Evolutionary conservation across 2,888 invertebrate species (phyloP), one percentile per base, ranked within the genome.

Genomic region (Ametastegia equiseti): DNA sequence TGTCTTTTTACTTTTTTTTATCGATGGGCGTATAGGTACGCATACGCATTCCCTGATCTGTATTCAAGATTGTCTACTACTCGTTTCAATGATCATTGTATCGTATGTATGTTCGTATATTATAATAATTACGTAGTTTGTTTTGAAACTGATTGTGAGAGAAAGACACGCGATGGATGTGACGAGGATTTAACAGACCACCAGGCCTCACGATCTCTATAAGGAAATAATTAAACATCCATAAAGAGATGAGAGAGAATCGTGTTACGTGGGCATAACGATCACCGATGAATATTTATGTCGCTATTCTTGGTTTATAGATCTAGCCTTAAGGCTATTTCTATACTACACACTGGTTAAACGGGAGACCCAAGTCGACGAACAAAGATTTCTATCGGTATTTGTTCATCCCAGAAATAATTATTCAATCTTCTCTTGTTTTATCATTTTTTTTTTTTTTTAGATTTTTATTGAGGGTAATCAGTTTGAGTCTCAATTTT

Each of bases 241-340:
- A 69, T 71, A 80, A 69, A 80, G 54, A 42, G 19, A 67, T 7
- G 19, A 39, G 23, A 27, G 36, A 80, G 80, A n/a, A 80, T 71
- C 80, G 80, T 80, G 69, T 80, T 80, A 71, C 50, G 50, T 36
- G 39, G 69, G 50, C 47, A 69, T 69, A 69, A 80, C 39, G 69
- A 71, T 47, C 15, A 36, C 27, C 69, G 69, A 85, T 85, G 84
- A 85, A 85, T 85, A 85, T 85, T 85, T 83, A 85, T 84, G 73
- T 84, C 82, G 82, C 81, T 69, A 27, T 50, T 36, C 9, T 27
- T 19, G 30, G 39, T 80, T 80, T 80, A 80, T 80, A 80, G 80
- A 80, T 80, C 69, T 80, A 33, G 80, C 80, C 71, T 30, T 13
- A 1, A 47, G 71, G 71, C 47, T 19, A 39, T 23, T 11, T 9